Conservation (phyloP, 2,888 invertebrate genomes). For the Melipona bicolor region DNA sequence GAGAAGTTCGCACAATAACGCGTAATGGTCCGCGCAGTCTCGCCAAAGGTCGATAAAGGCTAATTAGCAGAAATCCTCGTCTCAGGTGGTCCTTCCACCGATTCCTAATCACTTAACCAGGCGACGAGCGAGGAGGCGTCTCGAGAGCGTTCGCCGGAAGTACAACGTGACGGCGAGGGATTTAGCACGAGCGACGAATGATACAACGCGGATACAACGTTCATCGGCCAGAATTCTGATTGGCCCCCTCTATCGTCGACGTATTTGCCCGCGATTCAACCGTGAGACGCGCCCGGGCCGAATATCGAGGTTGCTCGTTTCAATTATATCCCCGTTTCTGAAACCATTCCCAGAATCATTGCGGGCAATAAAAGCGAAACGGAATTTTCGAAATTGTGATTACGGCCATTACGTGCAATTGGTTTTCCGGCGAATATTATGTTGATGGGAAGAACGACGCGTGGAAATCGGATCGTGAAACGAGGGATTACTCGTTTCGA, state of each 20-base stretch:
- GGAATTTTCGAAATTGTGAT: not conserved
- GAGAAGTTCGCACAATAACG: constrained; percentile 65
- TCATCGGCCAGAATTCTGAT: constrained; percentile 34
- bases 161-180: not conserved
- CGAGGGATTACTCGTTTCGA: too few species aligned
- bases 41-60: constrained; percentile 58
- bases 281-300: not conserved
- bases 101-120: constrained; percentile 59
- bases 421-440: too few species aligned
- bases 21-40: constrained; percentile 58
- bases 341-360: not conserved
- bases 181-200: constrained; percentile 9
- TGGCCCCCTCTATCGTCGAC: not conserved
- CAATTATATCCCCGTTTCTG: not conserved
- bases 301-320: constrained; percentile 8
- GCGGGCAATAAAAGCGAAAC: not conserved
- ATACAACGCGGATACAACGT: constrained; percentile 14
- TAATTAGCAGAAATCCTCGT: constrained; percentile 66
- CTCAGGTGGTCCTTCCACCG: constrained; percentile 51
- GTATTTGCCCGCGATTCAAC: constrained; percentile 4
- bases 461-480: too few species aligned
- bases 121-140: constrained; percentile 27
- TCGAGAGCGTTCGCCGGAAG: constrained; percentile 40
- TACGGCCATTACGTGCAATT: not conserved
- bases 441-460: too few species aligned